These are phyloP conservation scores for Anas flavirostris DNA, from an alignment of 2,797 vertebrate genomes.

Conservation along the genomic window DNA sequence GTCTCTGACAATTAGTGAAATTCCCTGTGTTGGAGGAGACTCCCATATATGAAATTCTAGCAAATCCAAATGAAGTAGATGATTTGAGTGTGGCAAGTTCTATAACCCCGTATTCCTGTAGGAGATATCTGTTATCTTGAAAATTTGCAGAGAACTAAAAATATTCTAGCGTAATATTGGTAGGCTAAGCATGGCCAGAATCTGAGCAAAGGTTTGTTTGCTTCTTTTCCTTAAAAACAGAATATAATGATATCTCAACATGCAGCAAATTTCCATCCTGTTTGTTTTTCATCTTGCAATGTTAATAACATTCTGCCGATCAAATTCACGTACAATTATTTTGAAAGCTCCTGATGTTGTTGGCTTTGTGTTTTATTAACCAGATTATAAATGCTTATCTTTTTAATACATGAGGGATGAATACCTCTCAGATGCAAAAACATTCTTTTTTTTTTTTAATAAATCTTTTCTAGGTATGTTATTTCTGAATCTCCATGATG, in stretches of 20 bases:
- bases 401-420: not conserved
- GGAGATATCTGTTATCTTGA: not conserved
- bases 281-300: constrained; percentile 36
- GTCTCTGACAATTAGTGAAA: not conserved
- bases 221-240: not conserved
- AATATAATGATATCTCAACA: constrained; percentile 28
- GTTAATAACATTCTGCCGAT: constrained; percentile 37
- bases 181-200: constrained; percentile 15
- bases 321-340: constrained; percentile 33
- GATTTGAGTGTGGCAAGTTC: not conserved
- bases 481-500: not conserved
- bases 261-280: constrained; percentile 4
- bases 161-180: not conserved
- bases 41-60: not conserved
- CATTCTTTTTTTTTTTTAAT: not conserved
- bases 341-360: constrained; percentile 33
- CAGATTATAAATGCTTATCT: constrained; percentile 34
- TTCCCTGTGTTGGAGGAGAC: not conserved
- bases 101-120: not conserved
- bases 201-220: constrained; percentile 54
- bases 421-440: not conserved
- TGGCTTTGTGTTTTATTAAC: constrained; percentile 14
- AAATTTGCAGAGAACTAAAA: constrained; percentile 48
- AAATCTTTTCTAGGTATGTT: not conserved
- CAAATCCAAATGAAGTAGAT: not conserved